Base-by-base conservation (phyloP, 2,113 vertebrate species). In the Miniopterus natalensis region DNA sequence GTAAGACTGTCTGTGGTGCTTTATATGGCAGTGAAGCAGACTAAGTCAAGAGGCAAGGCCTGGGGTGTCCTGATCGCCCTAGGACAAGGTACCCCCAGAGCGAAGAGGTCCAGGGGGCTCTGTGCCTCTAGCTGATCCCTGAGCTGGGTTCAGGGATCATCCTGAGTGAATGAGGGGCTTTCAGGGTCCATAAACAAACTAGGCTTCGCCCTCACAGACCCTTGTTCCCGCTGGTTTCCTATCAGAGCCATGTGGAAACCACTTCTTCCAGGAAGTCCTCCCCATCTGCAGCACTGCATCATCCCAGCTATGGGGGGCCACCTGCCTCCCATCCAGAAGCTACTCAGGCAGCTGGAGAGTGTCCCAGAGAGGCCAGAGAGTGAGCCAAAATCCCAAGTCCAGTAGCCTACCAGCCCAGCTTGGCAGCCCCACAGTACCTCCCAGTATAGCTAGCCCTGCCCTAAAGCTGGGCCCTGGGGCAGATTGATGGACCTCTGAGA, bases 221-320 rank as follows among this genome's bases (percentile, higher is more conserved):
- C 31, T 23, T 1, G 0, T 9, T 45, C 40, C 51, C 18, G 17
- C 36, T 29, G 8, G 8, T 0, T 12, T 27, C 57, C 31, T 14
- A 27, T 25, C 40, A 59, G 61, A 55, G 17, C n/a, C 2, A 3
- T 4, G 27, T 59, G 11, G 29, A 49, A 31, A 47, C 11, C 0
- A 12, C 63, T 45, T 59, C 73, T 74, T 79, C 74, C 42, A 36
- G 74, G 84, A 87, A 87, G 74, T 31, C 84, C 40, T 47, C 59
- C 36, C 29, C 3, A 23, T 18, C 61, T 15, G 11, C 59, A 66
- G 31, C 83, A 6, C 1, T 8, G 14, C 57, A n/a, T 18, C 14
- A 1, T 23, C 55, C 29, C 53, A n/a, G 49, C 49, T 49, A 36
- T 2, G 47, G 27, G 13, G 7, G 40, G 49, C 6, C 1, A 21